Conservation (phyloP, 2,888 invertebrate species). For the Tricholauxania praeusta region DNA sequence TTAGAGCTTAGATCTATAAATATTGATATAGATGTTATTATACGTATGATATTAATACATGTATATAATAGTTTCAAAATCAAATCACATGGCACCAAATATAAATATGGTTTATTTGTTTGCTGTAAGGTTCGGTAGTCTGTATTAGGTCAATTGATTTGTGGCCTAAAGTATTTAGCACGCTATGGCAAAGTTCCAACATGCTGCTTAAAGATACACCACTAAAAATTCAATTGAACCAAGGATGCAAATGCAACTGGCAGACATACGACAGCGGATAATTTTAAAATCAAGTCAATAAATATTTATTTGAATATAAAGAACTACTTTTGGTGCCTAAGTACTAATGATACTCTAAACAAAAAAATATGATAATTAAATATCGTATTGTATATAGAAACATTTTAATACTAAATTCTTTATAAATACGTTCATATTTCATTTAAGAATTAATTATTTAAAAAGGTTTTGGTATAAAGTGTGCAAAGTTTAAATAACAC, state of each 20-base stretch:
- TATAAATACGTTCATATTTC: slow-evolving; percentile 1
- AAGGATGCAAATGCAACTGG: slow-evolving; percentile 10
- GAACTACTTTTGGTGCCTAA: background rate
- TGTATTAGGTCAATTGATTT: slow-evolving; percentile 12
- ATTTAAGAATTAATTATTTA: background rate
- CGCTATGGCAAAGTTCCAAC: slow-evolving; percentile 12
- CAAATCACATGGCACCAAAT: too few species aligned
- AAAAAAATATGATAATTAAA: background rate
- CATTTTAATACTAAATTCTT: background rate
- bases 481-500: too few species aligned
- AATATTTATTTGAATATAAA: slow-evolving; percentile 1
- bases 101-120: too few species aligned
- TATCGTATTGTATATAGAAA: background rate
- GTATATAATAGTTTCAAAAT: too few species aligned
- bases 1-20: too few species aligned
- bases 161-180: slow-evolving; percentile 8
- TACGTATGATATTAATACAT: too few species aligned
- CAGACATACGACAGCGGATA: slow-evolving; percentile 7
- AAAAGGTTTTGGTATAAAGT: background rate
- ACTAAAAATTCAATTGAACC: slow-evolving; percentile 2
- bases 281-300: background rate
- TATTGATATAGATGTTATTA: too few species aligned
- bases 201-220: background rate
- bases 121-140: background rate
- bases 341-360: background rate